Evolutionary conservation across 2,797 vertebrate genomes (phyloP), one percentile per base, ranked within the genome.

Genomic region (Sciaenops ocellatus): DNA sequence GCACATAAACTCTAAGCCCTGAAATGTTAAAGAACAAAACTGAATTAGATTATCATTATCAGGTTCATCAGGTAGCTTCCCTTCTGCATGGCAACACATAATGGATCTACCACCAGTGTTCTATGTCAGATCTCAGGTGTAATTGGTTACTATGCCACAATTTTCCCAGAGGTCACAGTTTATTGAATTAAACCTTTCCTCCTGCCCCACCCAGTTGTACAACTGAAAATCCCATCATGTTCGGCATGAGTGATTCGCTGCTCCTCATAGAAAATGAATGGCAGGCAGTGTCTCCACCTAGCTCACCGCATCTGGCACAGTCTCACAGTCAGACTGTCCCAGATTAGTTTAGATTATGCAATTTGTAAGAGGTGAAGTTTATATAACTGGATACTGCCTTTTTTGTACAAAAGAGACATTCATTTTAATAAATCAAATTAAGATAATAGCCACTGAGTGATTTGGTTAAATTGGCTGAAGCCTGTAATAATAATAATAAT

Each of bases 161-260:
- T 70, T 62, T 65, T 51, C 63, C 54, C 63, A 55, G 54, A 3
- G 55, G 47, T 65, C 68, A 54, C 41, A 59, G 61, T 59, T 73
- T 62, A 55, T 61, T 71, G 62, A 80, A 66, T 82, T 50, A 63
- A 79, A 77, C 64, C 50, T 68, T 67, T 60, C 34, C 24, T 65
- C 50, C 66, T 50, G 55, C 24, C 22, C 46, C 52, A 34, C 42
- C 48, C 70, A 57, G 26, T 5, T 42, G 28, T 55, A 46, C 48
- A 34, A 26, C 46, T 56, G 26, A 64, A 68, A 83, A 79, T 72
- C 47, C 67, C 50, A 78, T 78, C 38, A 67, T 67, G 64, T 26
- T 46, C 24, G 70, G 54, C 52, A 64, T 79, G 51, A 74, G 30
- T 61, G 24, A 71, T 80, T 66, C 10, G 12, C 47, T 0, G 6